These are phyloP conservation scores for Tetragonisca angustula DNA, from an alignment of 2,888 invertebrate species.

Conservation along the genomic window DNA sequence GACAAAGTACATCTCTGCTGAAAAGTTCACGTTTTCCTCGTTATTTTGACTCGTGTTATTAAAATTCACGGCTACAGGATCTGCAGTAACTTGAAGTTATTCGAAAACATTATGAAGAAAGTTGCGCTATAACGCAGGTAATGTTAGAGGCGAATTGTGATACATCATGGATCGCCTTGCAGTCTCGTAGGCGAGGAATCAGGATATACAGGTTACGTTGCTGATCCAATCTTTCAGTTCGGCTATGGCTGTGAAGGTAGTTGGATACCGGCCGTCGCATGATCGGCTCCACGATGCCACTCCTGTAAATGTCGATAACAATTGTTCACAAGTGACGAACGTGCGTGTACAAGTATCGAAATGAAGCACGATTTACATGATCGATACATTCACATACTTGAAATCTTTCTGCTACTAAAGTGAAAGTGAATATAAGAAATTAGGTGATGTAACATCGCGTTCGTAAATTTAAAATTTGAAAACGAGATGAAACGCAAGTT, in stretches of 20 bases:
- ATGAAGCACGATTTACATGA: neutral
- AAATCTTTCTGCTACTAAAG: no score
- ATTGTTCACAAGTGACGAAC: neutral
- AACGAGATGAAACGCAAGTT: no score
- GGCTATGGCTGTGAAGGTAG: constrained; percentile 70
- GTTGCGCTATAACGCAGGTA: neutral
- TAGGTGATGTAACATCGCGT: no score
- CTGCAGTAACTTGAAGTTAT: neutral
- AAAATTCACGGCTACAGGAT: neutral
- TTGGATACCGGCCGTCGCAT: constrained; percentile 71
- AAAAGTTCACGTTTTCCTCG: neutral
- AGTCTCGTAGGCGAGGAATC: constrained; percentile 1
- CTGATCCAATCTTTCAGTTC: constrained; percentile 73
- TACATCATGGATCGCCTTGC: neutral
- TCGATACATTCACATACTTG: neutral
- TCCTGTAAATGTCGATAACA: constrained; percentile 52
- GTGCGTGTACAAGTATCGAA: neutral
- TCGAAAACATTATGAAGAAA: neutral
- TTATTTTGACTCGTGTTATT: neutral
- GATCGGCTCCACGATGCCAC: constrained; percentile 74
- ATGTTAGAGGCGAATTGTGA: neutral
- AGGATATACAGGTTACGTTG: constrained; percentile 56
- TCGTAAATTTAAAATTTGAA: no score
- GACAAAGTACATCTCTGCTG: no score
- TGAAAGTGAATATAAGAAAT: no score